A percentile compares a stretch with the other conserved stretches of the same genome.
These are phyloP conservation scores for Mythimna vitellina DNA, from an alignment of 2,888 invertebrate genomes.

Conservation along the genomic window DNA sequence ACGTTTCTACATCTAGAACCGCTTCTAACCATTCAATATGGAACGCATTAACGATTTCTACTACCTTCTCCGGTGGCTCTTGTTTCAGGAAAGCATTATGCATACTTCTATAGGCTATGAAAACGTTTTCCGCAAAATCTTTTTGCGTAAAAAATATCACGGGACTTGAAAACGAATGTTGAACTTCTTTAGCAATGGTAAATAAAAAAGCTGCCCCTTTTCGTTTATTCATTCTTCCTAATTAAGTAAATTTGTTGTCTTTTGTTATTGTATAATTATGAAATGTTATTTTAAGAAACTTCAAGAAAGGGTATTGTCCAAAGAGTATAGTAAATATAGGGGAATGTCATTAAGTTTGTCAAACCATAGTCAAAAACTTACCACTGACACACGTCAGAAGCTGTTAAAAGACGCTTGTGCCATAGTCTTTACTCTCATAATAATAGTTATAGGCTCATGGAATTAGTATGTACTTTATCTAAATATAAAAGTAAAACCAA, in stretches of 20 bases:
- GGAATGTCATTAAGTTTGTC: constrained; percentile 11
- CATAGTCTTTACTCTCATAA: background rate
- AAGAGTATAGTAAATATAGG: too few species aligned
- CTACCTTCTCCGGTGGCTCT: constrained; percentile 42
- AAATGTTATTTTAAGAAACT: constrained; percentile 26
- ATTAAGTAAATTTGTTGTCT: constrained; percentile 13
- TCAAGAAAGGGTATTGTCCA: background rate
- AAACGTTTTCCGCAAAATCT: constrained; percentile 68
- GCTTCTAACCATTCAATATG: constrained; percentile 72
- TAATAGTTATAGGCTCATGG: background rate
- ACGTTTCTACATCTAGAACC: constrained; percentile 67
- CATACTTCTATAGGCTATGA: constrained; percentile 60
- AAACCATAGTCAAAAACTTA: background rate
- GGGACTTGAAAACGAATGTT: constrained; percentile 70
- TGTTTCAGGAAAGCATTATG: constrained; percentile 54
- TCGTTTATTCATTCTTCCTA: constrained; percentile 64
- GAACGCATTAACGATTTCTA: constrained; percentile 63
- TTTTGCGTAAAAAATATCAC: constrained; percentile 72
- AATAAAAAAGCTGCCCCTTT: constrained; percentile 61
- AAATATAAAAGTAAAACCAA: background rate
- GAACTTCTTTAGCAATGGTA: constrained; percentile 68
- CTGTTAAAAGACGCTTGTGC: background rate
- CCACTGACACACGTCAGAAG: background rate
- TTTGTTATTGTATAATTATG: constrained; percentile 24
- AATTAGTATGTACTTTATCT: background rate